Conservation (phyloP, 1,140 invertebrate species). For the Coelopa frigida region DNA sequence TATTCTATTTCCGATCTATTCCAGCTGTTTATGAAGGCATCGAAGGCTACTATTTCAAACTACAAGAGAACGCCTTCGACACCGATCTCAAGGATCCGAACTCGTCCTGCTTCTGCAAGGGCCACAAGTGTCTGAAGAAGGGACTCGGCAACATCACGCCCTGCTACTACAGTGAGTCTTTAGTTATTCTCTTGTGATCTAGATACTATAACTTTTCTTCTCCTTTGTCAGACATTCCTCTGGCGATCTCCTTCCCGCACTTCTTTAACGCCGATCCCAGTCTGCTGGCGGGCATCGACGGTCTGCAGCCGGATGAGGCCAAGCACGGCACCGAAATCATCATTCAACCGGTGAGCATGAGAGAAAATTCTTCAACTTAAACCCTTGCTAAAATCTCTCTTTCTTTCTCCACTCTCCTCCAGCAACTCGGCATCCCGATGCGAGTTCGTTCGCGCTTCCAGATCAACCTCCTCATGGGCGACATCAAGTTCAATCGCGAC, state of each 20-base stretch:
- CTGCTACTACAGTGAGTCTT: conserved; percentile 63
- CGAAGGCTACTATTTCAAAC: conserved; percentile 44
- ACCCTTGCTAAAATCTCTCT: background rate
- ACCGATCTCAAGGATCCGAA: conserved; percentile 24
- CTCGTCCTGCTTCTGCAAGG: conserved; percentile 45
- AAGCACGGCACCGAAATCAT: conserved; percentile 48
- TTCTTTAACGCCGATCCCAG: conserved; percentile 63
- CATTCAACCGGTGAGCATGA: conserved; percentile 51
- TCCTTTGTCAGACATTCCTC: conserved; percentile 52
- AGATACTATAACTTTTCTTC: background rate
- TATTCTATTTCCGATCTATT: background rate
- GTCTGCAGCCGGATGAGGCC: conserved; percentile 53
- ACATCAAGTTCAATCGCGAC: conserved; percentile 49
- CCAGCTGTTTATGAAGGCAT: no score
- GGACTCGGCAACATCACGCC: conserved; percentile 60
- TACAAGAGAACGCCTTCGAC: conserved; percentile 52
- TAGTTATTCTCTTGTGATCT: background rate
- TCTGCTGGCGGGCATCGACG: conserved; percentile 57
- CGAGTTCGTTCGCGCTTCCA: conserved; percentile 55
- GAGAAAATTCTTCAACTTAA: no score
- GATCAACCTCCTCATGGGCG: conserved; percentile 57
- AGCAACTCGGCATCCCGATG: conserved; percentile 56
- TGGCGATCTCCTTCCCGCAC: conserved; percentile 70
- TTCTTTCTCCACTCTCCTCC: conserved; percentile 9
- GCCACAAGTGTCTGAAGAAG: conserved; percentile 56